Evolutionary conservation across 2,113 vertebrate genomes (phyloP), one percentile per base, ranked within the genome.

Genomic region (Edolisoma coerulescens): DNA sequence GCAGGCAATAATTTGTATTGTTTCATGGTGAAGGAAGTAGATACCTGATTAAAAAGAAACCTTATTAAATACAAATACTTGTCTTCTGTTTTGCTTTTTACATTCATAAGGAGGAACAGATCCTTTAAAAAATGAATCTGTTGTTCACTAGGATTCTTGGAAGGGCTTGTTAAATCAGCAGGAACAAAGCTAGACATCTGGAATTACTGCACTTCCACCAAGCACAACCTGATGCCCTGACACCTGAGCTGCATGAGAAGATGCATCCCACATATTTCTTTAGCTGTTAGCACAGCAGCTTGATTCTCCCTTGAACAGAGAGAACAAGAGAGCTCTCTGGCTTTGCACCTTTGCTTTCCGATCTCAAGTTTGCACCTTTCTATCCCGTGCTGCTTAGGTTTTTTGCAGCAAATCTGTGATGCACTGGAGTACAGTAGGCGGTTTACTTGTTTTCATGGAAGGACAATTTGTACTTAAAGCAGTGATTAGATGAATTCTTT

Each of bases 391-490:
- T 87, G 84, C 60, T 64, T 80, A 78, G 94, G 50, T 81, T 95
- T 97, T 94, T 91, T 86, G 87, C 93, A 84, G 89, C 73, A 84
- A 74, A 65, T 82, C 54, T 94, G 61, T 18, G 44, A 88, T 87
- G 90, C 90, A 52, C 95, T 94, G 52, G 42, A 95, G 84, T 95
- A 90, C 74, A 91, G 87, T 87, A 89, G 94, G 96, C 95, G 92
- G 95, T 96, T 96, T 92, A 87, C 96, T 97, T 95, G 96, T 97
- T 96, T 97, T 95, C 92, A 52, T 71, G 96, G 96, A 97, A 98
- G 96, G 96, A 97, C 94, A 95, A 91, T 96, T 97, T 96, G 96
- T 97, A 94, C 95, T 97, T 96, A 95, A 97, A 97, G 95, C 83
- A 97, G 91, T 87, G 94, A 97, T 96, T 93, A 97, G 96, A 95